Evolutionary conservation across 2,113 vertebrate genomes (phyloP).

Genomic region (Atlantisia rogersi): DNA sequence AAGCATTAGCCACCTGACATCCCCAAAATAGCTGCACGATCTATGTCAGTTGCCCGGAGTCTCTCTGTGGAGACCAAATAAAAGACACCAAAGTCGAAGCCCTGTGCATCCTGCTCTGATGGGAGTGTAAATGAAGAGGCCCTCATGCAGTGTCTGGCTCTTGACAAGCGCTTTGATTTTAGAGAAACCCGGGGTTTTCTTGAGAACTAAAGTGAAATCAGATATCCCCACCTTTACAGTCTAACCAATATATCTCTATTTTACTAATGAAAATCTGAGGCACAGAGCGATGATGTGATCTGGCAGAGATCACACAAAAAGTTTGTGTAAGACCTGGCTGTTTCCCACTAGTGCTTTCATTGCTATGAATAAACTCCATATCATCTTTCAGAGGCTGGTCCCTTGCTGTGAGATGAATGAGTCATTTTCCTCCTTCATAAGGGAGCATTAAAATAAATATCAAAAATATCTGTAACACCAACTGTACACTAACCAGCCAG

Average conservation of each 20-base stretch:
- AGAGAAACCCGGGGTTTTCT: background rate
- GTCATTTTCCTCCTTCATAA: background rate
- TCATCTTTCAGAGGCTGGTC: background rate
- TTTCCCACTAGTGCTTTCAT: background rate
- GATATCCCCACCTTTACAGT: background rate
- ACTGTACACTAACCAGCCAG: background rate
- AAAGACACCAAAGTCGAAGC: background rate
- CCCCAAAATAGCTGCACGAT: background rate
- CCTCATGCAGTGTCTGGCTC: background rate
- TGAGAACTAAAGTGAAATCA: background rate
- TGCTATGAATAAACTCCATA: background rate
- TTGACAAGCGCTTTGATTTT: background rate
- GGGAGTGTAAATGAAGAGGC: background rate
- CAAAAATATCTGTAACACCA: background rate
- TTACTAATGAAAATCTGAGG: background rate
- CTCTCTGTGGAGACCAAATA: background rate
- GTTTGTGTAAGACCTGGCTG: background rate
- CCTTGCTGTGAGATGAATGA: background rate
- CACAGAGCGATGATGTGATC: background rate
- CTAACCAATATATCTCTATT: background rate
- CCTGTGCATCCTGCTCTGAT: background rate
- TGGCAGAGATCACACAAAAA: background rate
- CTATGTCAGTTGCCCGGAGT: background rate
- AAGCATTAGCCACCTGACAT: background rate
- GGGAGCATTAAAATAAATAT: conserved; percentile 16